Percentiles rank a stretch among this genome's conserved stretches.
Conservation (phyloP, 2,888 invertebrate genomes). For the Melanargia galathea region DNA sequence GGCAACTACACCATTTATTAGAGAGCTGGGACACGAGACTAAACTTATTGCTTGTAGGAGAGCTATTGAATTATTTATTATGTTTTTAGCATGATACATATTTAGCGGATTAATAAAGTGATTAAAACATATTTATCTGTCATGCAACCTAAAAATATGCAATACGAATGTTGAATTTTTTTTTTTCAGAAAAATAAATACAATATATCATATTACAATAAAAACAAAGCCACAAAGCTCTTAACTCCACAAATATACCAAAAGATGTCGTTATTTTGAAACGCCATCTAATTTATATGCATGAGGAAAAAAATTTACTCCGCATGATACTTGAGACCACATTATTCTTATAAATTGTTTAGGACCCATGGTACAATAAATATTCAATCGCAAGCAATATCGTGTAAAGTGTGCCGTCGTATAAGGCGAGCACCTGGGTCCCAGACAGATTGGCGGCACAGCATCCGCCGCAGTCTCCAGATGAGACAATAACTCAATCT, state of each 20-base stretch:
- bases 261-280: not conserved
- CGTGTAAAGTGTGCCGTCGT: slow-evolving; percentile 42
- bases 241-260: not conserved
- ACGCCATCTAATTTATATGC: not conserved
- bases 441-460: slow-evolving; percentile 47
- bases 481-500: slow-evolving; percentile 69
- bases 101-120: not conserved
- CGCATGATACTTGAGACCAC: not conserved
- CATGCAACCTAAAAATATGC: not conserved
- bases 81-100: not conserved
- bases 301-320: too few species aligned
- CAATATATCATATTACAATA: not conserved
- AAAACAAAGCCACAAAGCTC: not conserved
- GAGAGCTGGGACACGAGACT: too few species aligned
- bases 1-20: not conserved
- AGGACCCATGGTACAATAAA: slow-evolving; percentile 20
- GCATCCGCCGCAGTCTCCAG: slow-evolving; percentile 44
- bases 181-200: not conserved
- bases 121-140: not conserved
- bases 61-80: not conserved
- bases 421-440: slow-evolving; percentile 57
- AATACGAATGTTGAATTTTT: not conserved
- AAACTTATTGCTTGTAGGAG: too few species aligned
- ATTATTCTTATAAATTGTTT: not conserved
- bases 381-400: slow-evolving; percentile 34